Base-by-base conservation (phyloP, 2,113 vertebrate genomes). In the Forbesichthys agassizii region DNA sequence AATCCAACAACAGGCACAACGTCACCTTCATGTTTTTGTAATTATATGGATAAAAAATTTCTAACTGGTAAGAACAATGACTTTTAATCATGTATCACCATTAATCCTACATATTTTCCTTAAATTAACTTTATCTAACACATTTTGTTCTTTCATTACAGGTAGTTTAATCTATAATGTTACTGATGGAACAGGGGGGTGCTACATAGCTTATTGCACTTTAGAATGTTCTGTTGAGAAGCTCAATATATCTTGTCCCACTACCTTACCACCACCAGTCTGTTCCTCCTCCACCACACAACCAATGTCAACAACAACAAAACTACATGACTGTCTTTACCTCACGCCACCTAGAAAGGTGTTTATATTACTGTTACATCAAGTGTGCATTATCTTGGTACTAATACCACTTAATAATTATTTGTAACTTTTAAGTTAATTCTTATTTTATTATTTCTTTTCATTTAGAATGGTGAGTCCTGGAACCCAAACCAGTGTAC, bases 401-500 rank as follows among this genome's bases (percentile, higher is more conserved):
- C 7, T 5, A 42, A 42, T 42, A 42, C 7, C 7, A 8, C 36
- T 42, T 42, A 42, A 42, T 42, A 42, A 42, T 42, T 5, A 27
- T 27, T 27, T 27, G 27, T 27, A 42, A 42, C 36, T 42, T 42
- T 42, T 42, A 42, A 6, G 36, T 6, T 6, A 5, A 42, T 42
- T 42, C 7, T 42, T 42, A 42, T 42, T 42, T 42, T 7, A 42
- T 42, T 42, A 42, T 77, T 80, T 84, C 3, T 10, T n/a, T n/a
- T 58, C 77, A 51, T 18, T 75, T 1, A 98, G 96, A 51, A 85
- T 75, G 94, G 94, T 11, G 92, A 98, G 36, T 78, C 61, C 2
- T 94, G 94, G 94, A 78, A 46, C n/a, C 61, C 82, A 73, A 72
- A 82, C 16, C 91, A 91, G 7, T 99, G 96, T 78, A 89, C 75